These are phyloP conservation scores for Aythya baeri DNA, from an alignment of 2,113 vertebrate genomes.

Conservation along the genomic window DNA sequence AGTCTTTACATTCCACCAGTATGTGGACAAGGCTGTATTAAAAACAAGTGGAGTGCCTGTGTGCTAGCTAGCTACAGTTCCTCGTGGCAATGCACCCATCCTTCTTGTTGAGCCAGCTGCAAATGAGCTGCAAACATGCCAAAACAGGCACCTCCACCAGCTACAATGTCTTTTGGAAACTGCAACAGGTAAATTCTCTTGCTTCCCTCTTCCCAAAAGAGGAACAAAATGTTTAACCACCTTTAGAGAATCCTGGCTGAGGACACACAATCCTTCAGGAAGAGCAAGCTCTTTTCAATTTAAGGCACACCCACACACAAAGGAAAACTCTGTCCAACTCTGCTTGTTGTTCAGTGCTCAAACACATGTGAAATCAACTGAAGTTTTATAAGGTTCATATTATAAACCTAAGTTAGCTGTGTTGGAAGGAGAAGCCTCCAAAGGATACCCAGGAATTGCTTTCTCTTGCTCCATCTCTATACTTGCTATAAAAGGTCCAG, in stretches of 20 bases:
- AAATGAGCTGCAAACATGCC: background rate
- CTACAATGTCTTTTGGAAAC: background rate
- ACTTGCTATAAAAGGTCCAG: background rate
- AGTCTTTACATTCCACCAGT: background rate
- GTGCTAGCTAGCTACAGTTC: background rate
- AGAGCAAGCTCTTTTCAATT: background rate
- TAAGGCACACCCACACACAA: background rate
- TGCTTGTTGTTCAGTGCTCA: background rate
- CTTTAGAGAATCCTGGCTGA: background rate
- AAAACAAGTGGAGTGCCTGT: accelerated
- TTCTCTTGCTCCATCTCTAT: background rate
- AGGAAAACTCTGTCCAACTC: background rate
- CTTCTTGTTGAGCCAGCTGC: background rate
- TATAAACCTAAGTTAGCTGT: background rate
- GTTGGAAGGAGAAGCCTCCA: background rate
- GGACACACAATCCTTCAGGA: background rate
- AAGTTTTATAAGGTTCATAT: background rate
- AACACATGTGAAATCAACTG: background rate
- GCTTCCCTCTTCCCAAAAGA: background rate
- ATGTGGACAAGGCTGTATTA: background rate
- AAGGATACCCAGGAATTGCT: background rate
- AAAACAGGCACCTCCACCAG: background rate
- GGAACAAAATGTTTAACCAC: background rate
- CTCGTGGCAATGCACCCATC: accelerated
- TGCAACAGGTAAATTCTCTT: background rate